Percentiles rank a stretch among this genome's conserved stretches.
Evolutionary conservation across 2,888 invertebrate species (phyloP).

Genomic region (Calameuta filiformis): DNA sequence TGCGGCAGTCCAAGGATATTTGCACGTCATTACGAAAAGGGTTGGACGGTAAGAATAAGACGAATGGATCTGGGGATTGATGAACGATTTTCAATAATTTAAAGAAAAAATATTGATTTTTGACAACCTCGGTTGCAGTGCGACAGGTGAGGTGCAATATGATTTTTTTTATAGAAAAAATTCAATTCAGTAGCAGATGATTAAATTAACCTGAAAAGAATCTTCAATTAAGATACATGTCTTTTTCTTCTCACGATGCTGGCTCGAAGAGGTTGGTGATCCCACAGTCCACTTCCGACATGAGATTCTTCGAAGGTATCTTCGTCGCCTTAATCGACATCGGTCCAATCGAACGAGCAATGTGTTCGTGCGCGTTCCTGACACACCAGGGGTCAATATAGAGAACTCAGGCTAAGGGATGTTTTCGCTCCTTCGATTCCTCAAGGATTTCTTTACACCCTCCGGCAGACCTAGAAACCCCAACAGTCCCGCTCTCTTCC

Average conservation of each 20-base stretch:
- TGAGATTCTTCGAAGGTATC: neutral
- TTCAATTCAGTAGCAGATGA: too few relatives aligned
- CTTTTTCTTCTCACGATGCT: neutral
- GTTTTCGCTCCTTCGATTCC: neutral
- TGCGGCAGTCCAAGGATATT: neutral
- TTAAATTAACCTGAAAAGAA: too few relatives aligned
- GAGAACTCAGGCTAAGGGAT: neutral
- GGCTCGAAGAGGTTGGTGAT: neutral
- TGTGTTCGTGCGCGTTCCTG: conserved; percentile 30
- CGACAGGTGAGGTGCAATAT: too few relatives aligned
- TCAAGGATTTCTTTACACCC: neutral
- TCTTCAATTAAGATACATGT: neutral
- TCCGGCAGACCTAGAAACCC: neutral
- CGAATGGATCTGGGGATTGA: neutral
- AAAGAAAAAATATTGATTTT: too few relatives aligned
- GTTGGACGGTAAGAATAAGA: neutral
- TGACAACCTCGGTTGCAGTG: too few relatives aligned
- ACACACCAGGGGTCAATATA: conserved; percentile 26
- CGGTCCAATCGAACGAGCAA: conserved; percentile 31
- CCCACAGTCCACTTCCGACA: neutral
- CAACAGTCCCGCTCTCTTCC: neutral
- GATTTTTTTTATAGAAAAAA: too few relatives aligned
- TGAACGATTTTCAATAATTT: neutral
- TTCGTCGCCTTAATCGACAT: conserved; percentile 27
- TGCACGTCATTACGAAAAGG: neutral